Conservation (phyloP, 2,113 vertebrate genomes). For the Progne subis region DNA sequence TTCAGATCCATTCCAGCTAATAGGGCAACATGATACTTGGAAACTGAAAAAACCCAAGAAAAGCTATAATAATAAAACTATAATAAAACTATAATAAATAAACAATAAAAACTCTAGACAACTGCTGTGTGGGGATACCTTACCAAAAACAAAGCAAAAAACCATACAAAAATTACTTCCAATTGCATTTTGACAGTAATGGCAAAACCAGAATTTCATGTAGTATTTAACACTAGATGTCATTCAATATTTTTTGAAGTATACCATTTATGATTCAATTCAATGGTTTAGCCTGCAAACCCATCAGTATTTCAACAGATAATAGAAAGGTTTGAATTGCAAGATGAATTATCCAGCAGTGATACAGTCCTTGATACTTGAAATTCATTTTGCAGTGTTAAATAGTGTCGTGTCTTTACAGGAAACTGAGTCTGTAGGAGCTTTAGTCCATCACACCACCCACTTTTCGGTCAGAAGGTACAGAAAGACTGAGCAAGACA, state of each 20-base stretch:
- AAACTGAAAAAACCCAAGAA: neutral
- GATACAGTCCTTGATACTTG: neutral
- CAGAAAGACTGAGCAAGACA: neutral
- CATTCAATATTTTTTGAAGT: neutral
- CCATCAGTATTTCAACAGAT: neutral
- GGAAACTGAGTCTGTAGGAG: neutral
- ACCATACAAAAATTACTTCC: neutral
- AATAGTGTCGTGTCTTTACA: neutral
- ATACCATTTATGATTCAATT: neutral
- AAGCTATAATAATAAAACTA: neutral
- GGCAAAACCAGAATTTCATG: neutral
- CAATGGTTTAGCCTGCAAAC: neutral
- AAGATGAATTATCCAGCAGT: neutral
- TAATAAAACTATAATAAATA: too few species aligned
- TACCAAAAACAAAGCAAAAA: neutral
- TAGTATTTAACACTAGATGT: neutral
- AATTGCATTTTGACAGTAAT: neutral
- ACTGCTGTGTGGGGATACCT: neutral
- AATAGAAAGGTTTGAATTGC: neutral
- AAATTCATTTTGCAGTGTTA: neutral
- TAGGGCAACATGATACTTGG: neutral
- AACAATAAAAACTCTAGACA: neutral
- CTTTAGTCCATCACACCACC: neutral
- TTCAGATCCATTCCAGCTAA: neutral
- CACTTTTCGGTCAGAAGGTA: neutral